A percentile compares a stretch with the other conserved stretches of the same genome.
phyloP scores from a whole-genome alignment of 2,113 vertebrate species.

The Triplophysa siluroides region DNA sequence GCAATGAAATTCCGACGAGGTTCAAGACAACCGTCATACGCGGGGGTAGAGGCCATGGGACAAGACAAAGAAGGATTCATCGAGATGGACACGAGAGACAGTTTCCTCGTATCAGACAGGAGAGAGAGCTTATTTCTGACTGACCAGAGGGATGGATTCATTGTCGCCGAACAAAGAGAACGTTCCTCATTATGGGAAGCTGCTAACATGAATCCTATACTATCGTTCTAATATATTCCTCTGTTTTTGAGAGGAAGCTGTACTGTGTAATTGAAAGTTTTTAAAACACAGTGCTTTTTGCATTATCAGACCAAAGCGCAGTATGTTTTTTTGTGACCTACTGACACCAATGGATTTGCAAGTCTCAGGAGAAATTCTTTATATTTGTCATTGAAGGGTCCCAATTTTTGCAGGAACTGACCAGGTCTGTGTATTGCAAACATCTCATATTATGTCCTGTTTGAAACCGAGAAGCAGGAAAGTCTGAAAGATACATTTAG shows the following conservation, averaged over 20 bases:
- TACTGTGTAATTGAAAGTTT: not conserved
- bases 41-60: conserved; percentile 88
- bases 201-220: conserved; percentile 49
- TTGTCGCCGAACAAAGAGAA: conserved; percentile 73
- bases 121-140: conserved; percentile 64
- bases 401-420: not conserved
- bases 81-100: conserved; percentile 69
- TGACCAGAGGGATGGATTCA: conserved; percentile 72
- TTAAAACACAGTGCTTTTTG: not conserved
- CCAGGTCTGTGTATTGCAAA: not conserved
- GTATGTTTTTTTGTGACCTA: not conserved
- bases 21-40: conserved; percentile 89
- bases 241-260: conserved; percentile 20
- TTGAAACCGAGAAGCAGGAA: not conserved
- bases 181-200: conserved; percentile 65
- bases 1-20: conserved; percentile 93
- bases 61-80: conserved; percentile 82
- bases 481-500: not conserved
- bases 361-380: not conserved
- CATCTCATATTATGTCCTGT: not conserved
- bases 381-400: not conserved
- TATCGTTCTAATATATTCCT: not conserved
- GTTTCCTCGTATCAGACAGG: conserved; percentile 85
- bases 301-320: conserved; percentile 2
- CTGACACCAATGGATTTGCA: not conserved